Conservation (phyloP, 2,113 vertebrate genomes). For the Ciconia maguari region DNA sequence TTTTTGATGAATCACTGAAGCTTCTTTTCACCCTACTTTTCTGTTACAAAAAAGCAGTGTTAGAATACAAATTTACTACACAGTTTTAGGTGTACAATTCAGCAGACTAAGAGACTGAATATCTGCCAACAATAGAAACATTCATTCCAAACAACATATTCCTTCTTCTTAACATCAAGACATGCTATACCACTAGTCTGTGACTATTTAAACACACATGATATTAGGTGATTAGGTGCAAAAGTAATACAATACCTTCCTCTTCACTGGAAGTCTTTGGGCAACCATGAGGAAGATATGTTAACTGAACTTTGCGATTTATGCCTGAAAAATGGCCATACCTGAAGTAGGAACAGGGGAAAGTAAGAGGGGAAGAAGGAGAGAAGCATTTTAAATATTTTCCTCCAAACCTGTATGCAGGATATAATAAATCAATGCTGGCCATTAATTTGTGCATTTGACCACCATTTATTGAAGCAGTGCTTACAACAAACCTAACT, state of each 20-base stretch:
- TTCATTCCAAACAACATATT: neutral
- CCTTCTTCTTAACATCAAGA: neutral
- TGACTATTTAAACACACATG: neutral
- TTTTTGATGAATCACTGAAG: neutral
- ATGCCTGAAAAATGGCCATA: conserved; percentile 93
- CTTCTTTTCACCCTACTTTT: neutral
- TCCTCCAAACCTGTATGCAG: neutral
- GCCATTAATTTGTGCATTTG: neutral
- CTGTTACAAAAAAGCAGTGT: neutral
- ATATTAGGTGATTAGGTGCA: neutral
- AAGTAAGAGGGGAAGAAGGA: neutral
- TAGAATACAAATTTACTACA: neutral
- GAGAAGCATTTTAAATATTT: neutral
- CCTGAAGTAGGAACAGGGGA: conserved; percentile 65
- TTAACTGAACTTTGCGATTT: conserved; percentile 92
- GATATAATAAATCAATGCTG: neutral
- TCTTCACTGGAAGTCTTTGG: conserved; percentile 92
- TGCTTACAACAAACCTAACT: neutral
- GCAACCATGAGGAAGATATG: conserved; percentile 89
- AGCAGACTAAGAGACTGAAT: neutral
- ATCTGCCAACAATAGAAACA: neutral
- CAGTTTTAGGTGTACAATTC: neutral
- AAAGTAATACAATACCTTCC: conserved; percentile 77
- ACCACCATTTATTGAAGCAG: neutral
- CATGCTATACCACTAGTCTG: neutral